These are phyloP conservation scores for Ernsta delagoae DNA, from an alignment of 2,888 invertebrate species.

Conservation along the genomic window DNA sequence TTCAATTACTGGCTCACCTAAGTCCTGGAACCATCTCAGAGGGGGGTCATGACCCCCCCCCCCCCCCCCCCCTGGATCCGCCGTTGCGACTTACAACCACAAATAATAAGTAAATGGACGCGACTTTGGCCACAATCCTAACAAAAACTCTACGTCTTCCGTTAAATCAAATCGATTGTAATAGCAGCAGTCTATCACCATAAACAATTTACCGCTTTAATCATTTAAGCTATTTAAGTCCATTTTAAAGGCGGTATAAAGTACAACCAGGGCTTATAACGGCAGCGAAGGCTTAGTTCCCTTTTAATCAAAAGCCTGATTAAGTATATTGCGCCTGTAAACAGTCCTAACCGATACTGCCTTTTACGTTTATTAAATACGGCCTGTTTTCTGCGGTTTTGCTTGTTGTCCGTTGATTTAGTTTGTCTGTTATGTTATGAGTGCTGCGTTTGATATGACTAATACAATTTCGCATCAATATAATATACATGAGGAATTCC, in stretches of 20 bases:
- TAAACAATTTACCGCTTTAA: slow-evolving; percentile 27
- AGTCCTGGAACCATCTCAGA: no score
- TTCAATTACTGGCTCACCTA: no score
- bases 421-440: no score
- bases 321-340: slow-evolving; percentile 46
- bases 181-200: background rate
- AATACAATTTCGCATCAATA: no score
- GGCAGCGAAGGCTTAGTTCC: slow-evolving; percentile 41
- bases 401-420: background rate
- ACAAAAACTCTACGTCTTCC: background rate
- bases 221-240: slow-evolving; percentile 28
- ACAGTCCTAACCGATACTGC: slow-evolving; percentile 40
- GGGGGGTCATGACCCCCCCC: no score
- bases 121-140: background rate
- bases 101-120: no score
- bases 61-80: no score
- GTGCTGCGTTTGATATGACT: no score
- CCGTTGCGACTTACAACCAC: no score
- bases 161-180: background rate
- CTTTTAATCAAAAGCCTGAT: slow-evolving; percentile 42
- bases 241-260: slow-evolving; percentile 26
- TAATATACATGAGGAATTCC: no score
- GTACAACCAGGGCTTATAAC: slow-evolving; percentile 37
- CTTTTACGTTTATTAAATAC: slow-evolving; percentile 25
- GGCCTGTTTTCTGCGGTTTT: background rate